Evolutionary conservation across 2,888 invertebrate species (phyloP).

Genomic region (Eudemis profundana): DNA sequence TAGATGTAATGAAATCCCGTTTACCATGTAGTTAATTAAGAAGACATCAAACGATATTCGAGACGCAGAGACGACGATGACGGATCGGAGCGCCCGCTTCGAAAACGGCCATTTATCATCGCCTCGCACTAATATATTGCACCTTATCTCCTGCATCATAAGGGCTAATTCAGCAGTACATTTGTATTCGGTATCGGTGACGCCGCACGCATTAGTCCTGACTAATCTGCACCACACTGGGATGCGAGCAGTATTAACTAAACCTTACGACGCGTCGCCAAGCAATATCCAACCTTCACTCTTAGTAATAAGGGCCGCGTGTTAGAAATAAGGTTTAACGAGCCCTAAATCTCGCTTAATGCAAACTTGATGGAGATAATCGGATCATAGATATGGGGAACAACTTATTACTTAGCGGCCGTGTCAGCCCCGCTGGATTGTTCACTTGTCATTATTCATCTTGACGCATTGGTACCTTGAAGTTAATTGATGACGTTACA

Average conservation of each 20-base stretch:
- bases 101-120: constrained; percentile 25
- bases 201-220: constrained; percentile 36
- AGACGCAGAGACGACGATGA: constrained; percentile 20
- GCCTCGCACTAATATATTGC: not conserved
- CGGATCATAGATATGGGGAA: constrained; percentile 33
- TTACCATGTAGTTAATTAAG: constrained; percentile 33
- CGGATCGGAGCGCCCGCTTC: constrained; percentile 18
- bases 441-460: constrained; percentile 26
- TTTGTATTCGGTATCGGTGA: constrained; percentile 16
- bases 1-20: constrained; percentile 25
- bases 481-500: constrained; percentile 16
- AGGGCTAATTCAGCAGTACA: constrained; percentile 8
- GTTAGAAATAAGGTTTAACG: not conserved
- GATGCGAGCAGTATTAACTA: constrained; percentile 27
- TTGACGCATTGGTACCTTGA: constrained; percentile 5
- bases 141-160: constrained; percentile 18
- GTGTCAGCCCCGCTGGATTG: constrained; percentile 10
- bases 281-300: constrained; percentile 8
- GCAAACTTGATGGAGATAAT: constrained; percentile 41
- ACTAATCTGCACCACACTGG: constrained; percentile 35
- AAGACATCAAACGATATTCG: constrained; percentile 19
- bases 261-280: not conserved
- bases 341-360: constrained; percentile 34
- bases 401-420: constrained; percentile 36
- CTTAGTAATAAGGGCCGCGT: constrained; percentile 8